Base-by-base conservation (phyloP, 2,113 vertebrate species). In the Polyodon spathula region DNA sequence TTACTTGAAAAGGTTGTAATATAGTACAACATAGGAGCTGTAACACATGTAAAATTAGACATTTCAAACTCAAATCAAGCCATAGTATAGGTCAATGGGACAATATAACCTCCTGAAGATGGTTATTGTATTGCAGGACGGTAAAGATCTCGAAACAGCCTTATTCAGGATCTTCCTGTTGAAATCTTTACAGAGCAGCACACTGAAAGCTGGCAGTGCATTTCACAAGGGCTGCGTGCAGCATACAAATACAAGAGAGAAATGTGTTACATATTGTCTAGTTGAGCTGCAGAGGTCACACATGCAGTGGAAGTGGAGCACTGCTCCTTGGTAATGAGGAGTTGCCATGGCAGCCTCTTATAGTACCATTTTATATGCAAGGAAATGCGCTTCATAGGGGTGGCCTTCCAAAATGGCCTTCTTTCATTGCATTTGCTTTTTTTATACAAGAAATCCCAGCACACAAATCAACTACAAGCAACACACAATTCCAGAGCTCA, bases 321-420 rank as follows among this genome's bases (percentile, higher is more conserved):
- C 60, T 57, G 39, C 56, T 59, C 38, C 38, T 12, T 16, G 3
- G 14, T 64, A 65, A 51, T 1, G 54, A 63, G 12, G 43, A 6
- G 73, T 72, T 70, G 59, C 63, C 70, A 72, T 70, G 66, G 68
- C 40, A 72, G 48, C 50, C 40, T 48, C 54, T 43, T 66, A 58
- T 62, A 56, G 38, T 37, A 37, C 66, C 65, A 52, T 40, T 70
- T 53, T 12, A 62, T 60, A 37, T 56, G 54, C 56, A 56, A 38
- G 60, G 11, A 40, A 66, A 42, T 12, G n/a, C 52, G n/a, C 17
- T 50, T 53, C 43, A 60, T 51, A n/a, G n/a, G n/a, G n/a, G n/a
- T n/a, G n/a, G n/a, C n/a, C n/a, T n/a, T n/a, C n/a, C n/a, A n/a
- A n/a, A n/a, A n/a, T n/a, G n/a, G n/a, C n/a, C n/a, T n/a, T n/a